phyloP scores from a whole-genome alignment of 2,113 vertebrate genomes.

The Nasalis larvatus region DNA sequence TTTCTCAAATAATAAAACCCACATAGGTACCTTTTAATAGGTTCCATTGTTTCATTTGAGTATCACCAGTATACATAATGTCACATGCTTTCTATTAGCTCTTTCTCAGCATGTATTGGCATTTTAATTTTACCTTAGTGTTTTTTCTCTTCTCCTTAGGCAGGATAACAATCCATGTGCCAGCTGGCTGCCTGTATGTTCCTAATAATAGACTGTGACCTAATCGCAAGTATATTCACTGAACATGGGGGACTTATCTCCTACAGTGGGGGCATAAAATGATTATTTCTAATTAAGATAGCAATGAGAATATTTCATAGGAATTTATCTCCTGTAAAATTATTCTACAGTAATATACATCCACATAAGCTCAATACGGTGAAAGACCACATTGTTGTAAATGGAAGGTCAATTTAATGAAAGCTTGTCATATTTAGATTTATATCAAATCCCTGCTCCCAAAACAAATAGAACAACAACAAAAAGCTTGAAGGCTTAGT shows the following conservation, averaged over 20 bases:
- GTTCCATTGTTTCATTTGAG: not conserved
- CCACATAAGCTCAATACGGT: not conserved
- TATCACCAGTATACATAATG: not conserved
- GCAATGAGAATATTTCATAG: not conserved
- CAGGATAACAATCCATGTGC: not conserved
- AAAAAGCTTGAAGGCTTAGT: slow-evolving; percentile 46
- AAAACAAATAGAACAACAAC: slow-evolving; percentile 32
- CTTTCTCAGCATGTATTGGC: not conserved
- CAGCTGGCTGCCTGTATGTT: not conserved
- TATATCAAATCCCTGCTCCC: slow-evolving; percentile 18
- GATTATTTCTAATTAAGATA: not conserved
- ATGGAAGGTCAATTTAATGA: not conserved
- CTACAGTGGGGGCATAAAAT: not conserved
- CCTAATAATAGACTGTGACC: not conserved
- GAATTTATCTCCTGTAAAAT: not conserved
- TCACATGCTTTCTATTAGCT: not conserved
- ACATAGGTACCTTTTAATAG: not conserved
- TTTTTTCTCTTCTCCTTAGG: not conserved
- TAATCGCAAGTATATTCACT: not conserved
- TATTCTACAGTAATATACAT: not conserved
- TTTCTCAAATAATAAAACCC: not conserved
- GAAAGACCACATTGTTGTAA: not conserved
- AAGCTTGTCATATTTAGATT: not conserved
- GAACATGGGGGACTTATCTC: not conserved
- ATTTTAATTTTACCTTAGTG: slow-evolving; percentile 18